These are phyloP conservation scores for Platyscapa corneri DNA, from an alignment of 1,140 invertebrate genomes.

Conservation along the genomic window DNA sequence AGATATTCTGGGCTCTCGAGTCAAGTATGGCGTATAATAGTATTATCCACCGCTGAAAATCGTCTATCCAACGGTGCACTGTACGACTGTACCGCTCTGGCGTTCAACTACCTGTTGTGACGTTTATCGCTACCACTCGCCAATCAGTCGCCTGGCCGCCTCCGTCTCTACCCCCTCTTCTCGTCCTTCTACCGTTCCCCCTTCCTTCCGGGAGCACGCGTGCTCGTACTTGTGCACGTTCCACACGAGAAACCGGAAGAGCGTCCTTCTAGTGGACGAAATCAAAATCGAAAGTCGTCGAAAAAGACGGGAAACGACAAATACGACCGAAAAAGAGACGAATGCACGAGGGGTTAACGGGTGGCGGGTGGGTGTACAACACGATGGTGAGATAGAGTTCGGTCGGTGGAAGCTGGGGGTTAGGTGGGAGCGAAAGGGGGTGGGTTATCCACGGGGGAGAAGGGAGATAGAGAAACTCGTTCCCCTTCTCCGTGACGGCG, in stretches of 20 bases:
- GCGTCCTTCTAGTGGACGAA: conserved; percentile 4
- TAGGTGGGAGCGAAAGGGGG: too few species aligned
- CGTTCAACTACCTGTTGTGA: conserved; percentile 48
- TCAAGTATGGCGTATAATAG: too few species aligned
- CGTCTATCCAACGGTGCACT: background rate
- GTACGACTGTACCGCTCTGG: background rate
- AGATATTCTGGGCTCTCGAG: too few species aligned
- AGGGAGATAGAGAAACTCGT: conserved; percentile 10
- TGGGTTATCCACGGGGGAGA: too few species aligned
- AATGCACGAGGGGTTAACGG: background rate
- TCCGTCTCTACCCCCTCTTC: background rate
- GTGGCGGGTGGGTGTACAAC: background rate
- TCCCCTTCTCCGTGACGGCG: conserved; percentile 3
- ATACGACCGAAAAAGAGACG: conserved; percentile 1
- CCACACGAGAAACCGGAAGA: background rate
- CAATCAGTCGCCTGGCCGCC: background rate
- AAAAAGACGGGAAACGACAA: background rate
- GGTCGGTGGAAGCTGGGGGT: background rate
- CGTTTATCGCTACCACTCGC: conserved; percentile 5
- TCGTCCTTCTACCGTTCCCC: background rate
- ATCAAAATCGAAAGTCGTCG: conserved; percentile 7
- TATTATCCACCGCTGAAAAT: background rate
- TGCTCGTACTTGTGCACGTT: background rate
- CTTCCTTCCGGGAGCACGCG: background rate
- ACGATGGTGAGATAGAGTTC: background rate